Base-by-base conservation (phyloP, 2,113 vertebrate genomes). In the Catharus bicknelli region DNA sequence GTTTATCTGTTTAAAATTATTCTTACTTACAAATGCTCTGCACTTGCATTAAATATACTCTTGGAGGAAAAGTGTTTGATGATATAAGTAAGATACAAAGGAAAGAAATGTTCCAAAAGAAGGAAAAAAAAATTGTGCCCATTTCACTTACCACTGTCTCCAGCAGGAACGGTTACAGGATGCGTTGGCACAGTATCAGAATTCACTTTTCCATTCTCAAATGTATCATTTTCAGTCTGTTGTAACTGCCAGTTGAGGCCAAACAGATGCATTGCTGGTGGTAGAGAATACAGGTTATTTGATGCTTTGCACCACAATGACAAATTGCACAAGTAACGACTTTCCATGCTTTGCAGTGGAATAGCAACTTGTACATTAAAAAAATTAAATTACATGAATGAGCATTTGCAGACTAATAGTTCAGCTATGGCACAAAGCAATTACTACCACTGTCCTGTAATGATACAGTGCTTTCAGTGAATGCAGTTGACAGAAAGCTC, bases 191-290 rank as follows among this genome's bases (percentile, higher is more conserved):
- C 97, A 92, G 98, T 96, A 79, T 98, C 98, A 22, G 98, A 96
- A 97, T 98, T 99, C 95, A 98, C 98, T 97, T 98, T 98, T 90
- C 99, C 99, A 40, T 99, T 99, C 96, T 99, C 99, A 97, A 99
- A 99, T 21, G 98, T 98, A 96, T 99, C 98, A 95, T 98, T 99
- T 97, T 99, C 98, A 91, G 98, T 98, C 97, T 99, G 99, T 95
- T 99, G 99, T 76, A 99, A 98, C 97, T 99, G 99, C 99, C 99
- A 99, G 93, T 99, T 99, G 97, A 99, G 99, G 97, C 99, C 99
- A 97, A 99, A 99, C 34, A 99, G 98, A 97, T 99, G 99, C 99
- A 99, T 99, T 94, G 99, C 99, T 99, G 88, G 43, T 96, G 93
- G 90, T 92, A 94, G 97, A 97, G 91, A 95, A 97, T 42, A 97